Evolutionary conservation across 1,140 invertebrate species (phyloP), one percentile per base, ranked within the genome.

Genomic region (Caligus rogercresseyi): DNA sequence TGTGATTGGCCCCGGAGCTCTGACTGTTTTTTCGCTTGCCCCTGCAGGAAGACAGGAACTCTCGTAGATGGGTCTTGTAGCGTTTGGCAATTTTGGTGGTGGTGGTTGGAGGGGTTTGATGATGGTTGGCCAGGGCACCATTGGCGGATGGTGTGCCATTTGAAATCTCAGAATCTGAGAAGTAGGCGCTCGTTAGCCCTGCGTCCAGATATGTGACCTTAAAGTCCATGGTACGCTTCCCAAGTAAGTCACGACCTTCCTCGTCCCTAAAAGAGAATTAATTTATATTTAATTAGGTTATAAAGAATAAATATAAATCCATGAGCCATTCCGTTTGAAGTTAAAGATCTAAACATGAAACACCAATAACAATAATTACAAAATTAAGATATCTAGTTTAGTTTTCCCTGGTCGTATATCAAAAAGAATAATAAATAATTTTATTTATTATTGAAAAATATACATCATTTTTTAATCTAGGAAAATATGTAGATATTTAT

Each of bases 221-320:
- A 71, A 97, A 97, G 73, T 97, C 93, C 87, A 95, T 96, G 0
- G 92, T 97, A 61, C 94, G 81, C 74, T 97, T 97, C 4, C 90
- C 89, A 7, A 95, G 79, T 25, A 97, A 75, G 76, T 98, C 93
- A 61, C 89, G 81, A 14, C 93, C 94, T 79, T 98, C 94, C 75
- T 98, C 94, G 72, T 97, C 92, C 83, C 91, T 94, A 75, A 18
- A 78, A 78, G 60, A 31, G 25, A 65, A 57, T n/a, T 52, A 55
- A 19, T 54, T 64, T 65, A 52, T 57, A 19, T 65, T 1, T n/a
- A 52, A 58, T 55, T 53, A 55, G 51, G 56, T 53, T 15, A 18
- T 55, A 54, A 61, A 60, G 57, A 16, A 53, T 25, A 64, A 53
- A 62, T 60, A n/a, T 51, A 65, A 66, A 66, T 23, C n/a, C 23